These are phyloP conservation scores for Amphiprion clarkii DNA, from an alignment of 2,797 vertebrate genomes.

Conservation along the genomic window DNA sequence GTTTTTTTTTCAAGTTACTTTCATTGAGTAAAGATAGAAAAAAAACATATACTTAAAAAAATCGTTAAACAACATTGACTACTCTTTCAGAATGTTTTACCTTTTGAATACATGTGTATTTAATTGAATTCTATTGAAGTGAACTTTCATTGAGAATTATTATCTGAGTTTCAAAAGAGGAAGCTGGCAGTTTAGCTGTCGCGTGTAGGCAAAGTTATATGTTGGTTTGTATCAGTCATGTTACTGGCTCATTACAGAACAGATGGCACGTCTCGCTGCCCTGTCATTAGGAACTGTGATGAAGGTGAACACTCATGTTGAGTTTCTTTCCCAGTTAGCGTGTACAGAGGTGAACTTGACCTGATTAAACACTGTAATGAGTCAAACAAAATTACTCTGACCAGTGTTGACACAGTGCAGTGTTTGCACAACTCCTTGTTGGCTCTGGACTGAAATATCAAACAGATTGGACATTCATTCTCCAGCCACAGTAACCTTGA, in stretches of 20 bases:
- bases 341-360: slow-evolving; percentile 71
- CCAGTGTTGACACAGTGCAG: slow-evolving; percentile 71
- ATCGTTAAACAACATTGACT: not conserved
- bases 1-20: slow-evolving; percentile 1
- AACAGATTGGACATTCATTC: slow-evolving; percentile 77
- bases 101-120: slow-evolving; percentile 6
- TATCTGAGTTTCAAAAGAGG: slow-evolving; percentile 59
- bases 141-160: slow-evolving; percentile 11
- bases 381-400: slow-evolving; percentile 78
- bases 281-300: slow-evolving; percentile 34
- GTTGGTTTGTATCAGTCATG: not conserved
- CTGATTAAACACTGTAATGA: slow-evolving; percentile 82
- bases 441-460: slow-evolving; percentile 63
- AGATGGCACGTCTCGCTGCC: slow-evolving; percentile 25
- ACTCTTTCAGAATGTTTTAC: slow-evolving; percentile 1
- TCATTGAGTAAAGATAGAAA: not conserved
- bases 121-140: not conserved
- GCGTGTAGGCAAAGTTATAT: slow-evolving; percentile 33
- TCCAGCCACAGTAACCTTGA: slow-evolving; percentile 76
- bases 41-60: not conserved
- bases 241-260: slow-evolving; percentile 31
- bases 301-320: slow-evolving; percentile 54
- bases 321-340: slow-evolving; percentile 55
- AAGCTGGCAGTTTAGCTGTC: slow-evolving; percentile 51
- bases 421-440: slow-evolving; percentile 76